Evolutionary conservation across 2,888 invertebrate species (phyloP), one percentile per base, ranked within the genome.

Genomic region (Papilio protenor): DNA sequence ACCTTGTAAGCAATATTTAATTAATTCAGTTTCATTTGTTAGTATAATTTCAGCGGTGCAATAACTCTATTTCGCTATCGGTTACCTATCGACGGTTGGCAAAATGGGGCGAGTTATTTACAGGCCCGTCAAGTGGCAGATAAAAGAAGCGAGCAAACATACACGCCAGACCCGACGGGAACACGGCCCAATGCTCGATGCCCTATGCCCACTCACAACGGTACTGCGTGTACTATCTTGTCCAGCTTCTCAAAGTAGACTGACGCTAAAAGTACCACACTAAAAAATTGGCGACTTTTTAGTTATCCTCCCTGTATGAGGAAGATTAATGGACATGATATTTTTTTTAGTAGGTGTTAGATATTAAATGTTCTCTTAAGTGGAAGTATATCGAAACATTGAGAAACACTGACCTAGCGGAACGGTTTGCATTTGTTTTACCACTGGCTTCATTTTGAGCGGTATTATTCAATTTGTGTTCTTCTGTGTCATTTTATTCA

Each of bases 131-230:
- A 59, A 78, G 64, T 78, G 49, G 11, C 66, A 21, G 78, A 78
- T 78, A 78, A 78, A 78, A 76, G 78, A 69, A 76, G 57, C 47
- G 64, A 70, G 59, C 66, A 78, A 59, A 78, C 75, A 73, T 52
- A 47, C 73, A 27, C 73, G 61, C 59, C n/a, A 59, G 23, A 47
- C 47, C 23, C 27, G 33, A 49, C 69, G 59, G 45, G 74, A 74
- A 74, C 77, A 70, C 33, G 49, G 55, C 11, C 52, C 61, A 49
- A 52, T 78, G 55, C 45, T 45, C n/a, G 66, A 45, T 69, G 45
- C 45, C 27, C 64, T 14, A 52, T 78, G 55, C 66, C 55, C n/a
- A 64, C 27, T 57, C 21, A n/a, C 73, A 73, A 69, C 75, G 75
- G 78, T 76, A 78, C 66, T 16, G 21, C 71, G 70, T 57, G 78